These are phyloP conservation scores for Rhabditoides inermis DNA, from an alignment of 2,888 invertebrate species.

Conservation along the genomic window DNA sequence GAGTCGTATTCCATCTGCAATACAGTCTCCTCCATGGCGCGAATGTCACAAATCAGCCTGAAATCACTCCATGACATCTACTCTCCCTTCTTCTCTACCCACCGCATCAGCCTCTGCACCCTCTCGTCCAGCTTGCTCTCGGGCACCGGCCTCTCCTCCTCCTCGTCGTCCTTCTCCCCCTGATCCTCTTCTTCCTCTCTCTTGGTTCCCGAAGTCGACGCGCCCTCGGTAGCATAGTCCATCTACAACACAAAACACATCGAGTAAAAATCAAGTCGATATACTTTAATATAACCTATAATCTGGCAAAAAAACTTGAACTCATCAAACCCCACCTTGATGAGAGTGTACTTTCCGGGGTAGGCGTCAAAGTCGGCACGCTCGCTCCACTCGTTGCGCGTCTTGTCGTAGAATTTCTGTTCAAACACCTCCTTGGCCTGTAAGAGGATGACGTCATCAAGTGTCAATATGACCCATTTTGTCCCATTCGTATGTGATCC, in stretches of 20 bases:
- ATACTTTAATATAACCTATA: no score
- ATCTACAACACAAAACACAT: no score
- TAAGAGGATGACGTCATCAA: no score
- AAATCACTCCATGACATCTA: conserved; percentile 53
- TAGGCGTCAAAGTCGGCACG: no score
- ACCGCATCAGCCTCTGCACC: conserved; percentile 53
- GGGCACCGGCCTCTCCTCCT: conserved; percentile 15
- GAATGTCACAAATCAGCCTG: conserved; percentile 56
- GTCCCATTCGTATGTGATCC: no score
- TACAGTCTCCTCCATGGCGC: conserved; percentile 57
- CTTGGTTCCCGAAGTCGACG: no score
- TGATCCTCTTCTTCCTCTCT: conserved; percentile 1
- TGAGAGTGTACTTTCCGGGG: no score
- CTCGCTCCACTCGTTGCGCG: conserved; percentile 55
- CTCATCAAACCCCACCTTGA: no score
- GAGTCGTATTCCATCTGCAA: conserved; percentile 58
- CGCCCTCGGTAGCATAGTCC: no score
- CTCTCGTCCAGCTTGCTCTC: conserved; percentile 50
- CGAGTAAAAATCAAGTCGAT: no score
- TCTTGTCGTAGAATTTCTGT: conserved; percentile 58
- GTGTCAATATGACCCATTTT: no score
- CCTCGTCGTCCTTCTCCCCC: background rate
- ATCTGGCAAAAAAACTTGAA: no score
- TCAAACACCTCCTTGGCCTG: conserved; percentile 55
- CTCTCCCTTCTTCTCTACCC: conserved; percentile 51